These are phyloP conservation scores for Hippocampus guttulatus DNA, from an alignment of 2,113 vertebrate genomes.

Conservation along the genomic window DNA sequence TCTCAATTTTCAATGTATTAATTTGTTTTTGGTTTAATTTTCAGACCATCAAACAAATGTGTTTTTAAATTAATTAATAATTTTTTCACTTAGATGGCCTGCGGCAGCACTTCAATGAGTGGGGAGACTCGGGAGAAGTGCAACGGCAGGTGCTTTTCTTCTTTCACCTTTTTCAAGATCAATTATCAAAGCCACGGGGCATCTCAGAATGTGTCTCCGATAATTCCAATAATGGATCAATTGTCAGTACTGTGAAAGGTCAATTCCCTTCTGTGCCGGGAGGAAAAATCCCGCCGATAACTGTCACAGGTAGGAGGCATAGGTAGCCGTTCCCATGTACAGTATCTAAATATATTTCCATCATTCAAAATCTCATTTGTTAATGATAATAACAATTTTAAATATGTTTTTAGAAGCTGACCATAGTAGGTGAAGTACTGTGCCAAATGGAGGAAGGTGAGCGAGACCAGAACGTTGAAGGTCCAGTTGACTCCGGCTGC, in stretches of 20 bases:
- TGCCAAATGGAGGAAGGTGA: constrained; percentile 92
- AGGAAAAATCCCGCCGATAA: constrained; percentile 42
- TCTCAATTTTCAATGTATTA: too few species aligned
- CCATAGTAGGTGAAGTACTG: constrained; percentile 95
- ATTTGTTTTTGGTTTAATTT: too few species aligned
- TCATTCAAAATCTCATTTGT: not conserved
- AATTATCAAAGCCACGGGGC: constrained; percentile 16
- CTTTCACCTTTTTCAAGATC: not conserved
- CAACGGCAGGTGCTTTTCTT: not conserved
- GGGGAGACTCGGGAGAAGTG: too few species aligned
- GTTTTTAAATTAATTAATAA: too few species aligned
- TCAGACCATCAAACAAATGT: too few species aligned
- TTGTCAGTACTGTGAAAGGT: constrained; percentile 35
- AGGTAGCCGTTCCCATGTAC: not conserved
- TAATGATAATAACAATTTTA: too few species aligned
- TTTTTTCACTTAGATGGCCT: too few species aligned
- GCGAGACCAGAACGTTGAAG: constrained; percentile 90
- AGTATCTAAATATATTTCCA: not conserved
- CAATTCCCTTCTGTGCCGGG: constrained; percentile 41
- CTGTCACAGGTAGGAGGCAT: not conserved
- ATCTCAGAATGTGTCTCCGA: constrained; percentile 16
- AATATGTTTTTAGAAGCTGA: constrained; percentile 49
- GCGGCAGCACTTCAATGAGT: too few species aligned
- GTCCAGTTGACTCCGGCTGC: constrained; percentile 96
- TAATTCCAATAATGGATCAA: constrained; percentile 25